These are phyloP conservation scores for Dryobates pubescens DNA, from an alignment of 2,797 vertebrate genomes.

Conservation along the genomic window DNA sequence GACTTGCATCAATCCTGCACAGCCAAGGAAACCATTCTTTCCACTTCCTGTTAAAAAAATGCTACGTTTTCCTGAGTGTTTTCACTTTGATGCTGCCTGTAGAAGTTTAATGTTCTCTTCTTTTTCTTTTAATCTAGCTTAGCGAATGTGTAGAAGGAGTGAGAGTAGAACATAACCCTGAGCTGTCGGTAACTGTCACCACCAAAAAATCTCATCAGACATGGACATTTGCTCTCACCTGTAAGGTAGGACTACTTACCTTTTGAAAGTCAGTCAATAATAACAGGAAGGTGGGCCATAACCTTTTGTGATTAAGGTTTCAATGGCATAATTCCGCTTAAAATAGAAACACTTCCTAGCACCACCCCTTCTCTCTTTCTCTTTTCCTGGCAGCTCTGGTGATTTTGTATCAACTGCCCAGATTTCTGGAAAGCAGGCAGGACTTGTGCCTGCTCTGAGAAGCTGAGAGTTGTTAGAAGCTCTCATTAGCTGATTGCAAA, in stretches of 20 bases:
- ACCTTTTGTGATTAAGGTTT: background rate
- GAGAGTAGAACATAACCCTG: conserved; percentile 91
- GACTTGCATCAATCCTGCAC: background rate
- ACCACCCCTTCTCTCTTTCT: background rate
- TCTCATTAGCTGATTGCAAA: background rate
- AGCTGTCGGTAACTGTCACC: conserved; percentile 92
- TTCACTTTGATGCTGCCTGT: background rate
- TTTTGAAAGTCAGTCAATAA: background rate
- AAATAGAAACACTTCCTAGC: background rate
- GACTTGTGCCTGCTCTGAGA: background rate
- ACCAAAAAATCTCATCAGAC: conserved; percentile 95
- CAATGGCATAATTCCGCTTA: background rate
- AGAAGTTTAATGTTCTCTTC: conserved; percentile 10
- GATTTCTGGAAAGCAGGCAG: background rate
- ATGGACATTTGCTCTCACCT: conserved; percentile 96
- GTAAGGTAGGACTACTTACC: conserved; percentile 87
- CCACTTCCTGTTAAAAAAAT: background rate
- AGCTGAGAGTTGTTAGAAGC: background rate
- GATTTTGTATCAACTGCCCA: background rate
- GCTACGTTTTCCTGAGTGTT: background rate
- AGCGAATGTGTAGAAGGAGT: conserved; percentile 96
- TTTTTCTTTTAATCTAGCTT: conserved; percentile 81
- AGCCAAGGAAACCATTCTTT: background rate
- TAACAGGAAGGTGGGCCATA: background rate
- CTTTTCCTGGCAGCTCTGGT: background rate